Conservation (phyloP, 1,140 invertebrate genomes). For the Camponotus vicinus region DNA sequence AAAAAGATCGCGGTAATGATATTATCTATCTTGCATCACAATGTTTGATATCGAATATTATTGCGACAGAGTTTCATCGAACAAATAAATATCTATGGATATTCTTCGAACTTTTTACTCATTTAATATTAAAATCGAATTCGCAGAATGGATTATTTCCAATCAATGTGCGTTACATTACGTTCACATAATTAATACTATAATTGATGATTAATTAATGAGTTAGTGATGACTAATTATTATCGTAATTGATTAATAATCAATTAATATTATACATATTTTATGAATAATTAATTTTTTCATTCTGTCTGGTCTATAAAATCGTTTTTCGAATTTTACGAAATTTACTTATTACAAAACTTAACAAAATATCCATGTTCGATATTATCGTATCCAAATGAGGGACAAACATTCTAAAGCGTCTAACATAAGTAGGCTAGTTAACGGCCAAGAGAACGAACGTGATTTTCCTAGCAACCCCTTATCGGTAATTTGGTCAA, state of each 20-base stretch:
- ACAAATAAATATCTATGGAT: slow-evolving; percentile 27
- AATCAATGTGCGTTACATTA: too few relatives aligned
- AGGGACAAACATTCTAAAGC: slow-evolving; percentile 45
- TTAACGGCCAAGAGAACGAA: slow-evolving; percentile 25
- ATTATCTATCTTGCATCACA: slow-evolving; percentile 77
- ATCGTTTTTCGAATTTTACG: slow-evolving; percentile 24
- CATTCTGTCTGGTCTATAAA: slow-evolving; percentile 15
- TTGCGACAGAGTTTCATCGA: slow-evolving; percentile 67
- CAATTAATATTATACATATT: slow-evolving; percentile 3
- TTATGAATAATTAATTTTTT: neutral
- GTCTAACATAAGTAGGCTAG: neutral
- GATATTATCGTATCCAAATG: slow-evolving; percentile 59
- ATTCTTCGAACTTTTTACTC: slow-evolving; percentile 21
- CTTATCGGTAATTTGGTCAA: slow-evolving; percentile 75
- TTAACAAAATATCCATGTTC: slow-evolving; percentile 79
- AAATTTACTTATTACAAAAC: slow-evolving; percentile 21
- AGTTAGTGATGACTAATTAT: neutral
- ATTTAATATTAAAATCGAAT: neutral
- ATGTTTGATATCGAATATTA: slow-evolving; percentile 78
- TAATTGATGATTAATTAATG: neutral
- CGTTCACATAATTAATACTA: too few relatives aligned
- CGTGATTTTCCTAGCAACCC: slow-evolving; percentile 62
- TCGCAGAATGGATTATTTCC: neutral
- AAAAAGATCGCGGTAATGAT: slow-evolving; percentile 81
- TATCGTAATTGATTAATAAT: neutral